Evolutionary conservation across 2,888 invertebrate genomes (phyloP).

Genomic region (Aphidoletes aphidimyza): DNA sequence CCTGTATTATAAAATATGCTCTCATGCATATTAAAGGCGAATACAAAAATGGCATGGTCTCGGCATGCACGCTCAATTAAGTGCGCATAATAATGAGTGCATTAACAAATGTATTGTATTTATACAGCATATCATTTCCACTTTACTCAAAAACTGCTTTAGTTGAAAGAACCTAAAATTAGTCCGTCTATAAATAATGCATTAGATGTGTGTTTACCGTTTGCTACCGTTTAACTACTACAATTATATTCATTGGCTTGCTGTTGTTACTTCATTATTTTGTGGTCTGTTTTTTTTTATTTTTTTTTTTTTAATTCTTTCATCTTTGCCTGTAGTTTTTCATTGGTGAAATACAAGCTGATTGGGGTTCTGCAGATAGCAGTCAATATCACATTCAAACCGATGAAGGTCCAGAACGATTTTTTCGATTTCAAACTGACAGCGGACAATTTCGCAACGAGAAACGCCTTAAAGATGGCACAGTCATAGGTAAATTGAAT

Average conservation of each 20-base stretch:
- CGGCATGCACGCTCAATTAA: conserved; percentile 42
- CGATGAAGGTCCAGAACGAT: conserved; percentile 90
- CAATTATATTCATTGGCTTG: no score
- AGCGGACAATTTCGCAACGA: conserved; percentile 91
- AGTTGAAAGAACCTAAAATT: conserved; percentile 20
- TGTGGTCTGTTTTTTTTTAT: not conserved
- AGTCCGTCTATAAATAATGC: conserved; percentile 37
- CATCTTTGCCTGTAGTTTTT: conserved; percentile 56
- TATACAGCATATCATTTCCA: not conserved
- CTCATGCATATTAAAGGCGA: not conserved
- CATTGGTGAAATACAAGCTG: conserved; percentile 59
- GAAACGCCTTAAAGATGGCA: conserved; percentile 85
- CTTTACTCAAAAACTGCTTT: not conserved
- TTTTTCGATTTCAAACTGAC: conserved; percentile 88
- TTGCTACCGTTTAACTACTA: no score
- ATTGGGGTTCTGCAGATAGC: conserved; percentile 63
- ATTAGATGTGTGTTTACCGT: not conserved
- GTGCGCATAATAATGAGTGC: conserved; percentile 34
- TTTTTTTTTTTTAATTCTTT: not conserved
- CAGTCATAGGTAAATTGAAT: conserved; percentile 76
- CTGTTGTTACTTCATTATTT: not conserved
- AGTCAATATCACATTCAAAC: conserved; percentile 91
- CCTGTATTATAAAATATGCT: not conserved
- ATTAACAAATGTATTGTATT: not conserved
- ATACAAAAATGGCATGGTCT: conserved; percentile 48